Base-by-base conservation (phyloP, 2,888 invertebrate genomes). In the Melanostoma scalare region DNA sequence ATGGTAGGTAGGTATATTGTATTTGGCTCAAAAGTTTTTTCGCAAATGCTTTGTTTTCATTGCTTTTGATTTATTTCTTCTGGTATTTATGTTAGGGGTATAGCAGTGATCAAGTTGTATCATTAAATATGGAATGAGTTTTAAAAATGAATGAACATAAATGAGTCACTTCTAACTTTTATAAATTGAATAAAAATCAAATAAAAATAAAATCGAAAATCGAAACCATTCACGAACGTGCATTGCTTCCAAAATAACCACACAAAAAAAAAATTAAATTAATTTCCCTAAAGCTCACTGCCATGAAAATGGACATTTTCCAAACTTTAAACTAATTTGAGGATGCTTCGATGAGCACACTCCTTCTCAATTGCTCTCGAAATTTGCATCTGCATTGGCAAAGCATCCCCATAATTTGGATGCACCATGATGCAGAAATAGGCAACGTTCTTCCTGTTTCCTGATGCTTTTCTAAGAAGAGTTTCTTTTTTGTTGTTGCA, bases 391-490 rank as follows among this genome's bases (percentile, higher is more conserved):
- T 65, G 84, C 79, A 79, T 74, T 75, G 79, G 60, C 67, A 71
- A 55, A 42, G 60, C 42, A 55, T 55, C 63, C 20, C 67, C 67
- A 84, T 78, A 84, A 84, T 82, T 79, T 71, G 61, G 50, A 79
- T 84, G 84, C 84, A 84, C 71, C 74, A 84, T 74, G 60, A 84
- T 79, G 79, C 84, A 79, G 69, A 63, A 76, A 68, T 82, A 68
- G 77, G 77, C 79, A 55, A 74, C 58, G 44, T 50, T 71, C 69
- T 67, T 79, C 71, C 79, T 69, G 73, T 78, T 73, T 75, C 71
- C 69, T 75, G 36, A 31, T 42, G 31, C 48, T 20, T 9, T 9
- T 20, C 8, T n/a, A 52, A 58, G 56, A n/a, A 36, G 35, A 38
- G 33, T 36, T 63, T 68, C 38, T 53, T 44, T 38, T 8, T 42